These are phyloP conservation scores for Rutpela maculata DNA, from an alignment of 2,888 invertebrate species.

Conservation along the genomic window DNA sequence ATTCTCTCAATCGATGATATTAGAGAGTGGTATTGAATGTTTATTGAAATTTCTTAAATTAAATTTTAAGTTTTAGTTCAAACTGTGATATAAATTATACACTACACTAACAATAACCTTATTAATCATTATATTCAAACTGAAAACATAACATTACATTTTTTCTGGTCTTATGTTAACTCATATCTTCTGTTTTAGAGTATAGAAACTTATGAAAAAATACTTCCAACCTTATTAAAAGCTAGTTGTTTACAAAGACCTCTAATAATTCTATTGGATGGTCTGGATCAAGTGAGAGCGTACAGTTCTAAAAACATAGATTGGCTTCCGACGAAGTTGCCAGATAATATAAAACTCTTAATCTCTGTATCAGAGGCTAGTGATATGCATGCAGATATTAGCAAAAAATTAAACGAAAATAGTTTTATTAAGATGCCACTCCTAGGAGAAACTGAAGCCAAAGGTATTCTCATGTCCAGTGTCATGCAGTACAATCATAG, in stretches of 20 bases:
- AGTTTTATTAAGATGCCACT: conserved; percentile 75
- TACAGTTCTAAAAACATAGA: conserved; percentile 79
- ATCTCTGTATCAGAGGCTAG: conserved; percentile 80
- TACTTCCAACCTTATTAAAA: conserved; percentile 77
- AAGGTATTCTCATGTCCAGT: conserved; percentile 76
- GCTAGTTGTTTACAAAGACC: conserved; percentile 78
- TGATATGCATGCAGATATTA: conserved; percentile 71
- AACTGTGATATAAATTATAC: no score
- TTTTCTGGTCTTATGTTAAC: neutral
- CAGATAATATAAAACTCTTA: conserved; percentile 85
- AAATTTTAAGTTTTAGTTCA: no score
- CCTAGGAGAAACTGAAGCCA: conserved; percentile 75
- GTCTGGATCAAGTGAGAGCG: conserved; percentile 80
- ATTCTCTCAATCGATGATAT: no score
- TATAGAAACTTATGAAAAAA: conserved; percentile 81
- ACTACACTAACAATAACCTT: no score
- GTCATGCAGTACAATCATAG: conserved; percentile 79
- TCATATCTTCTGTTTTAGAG: conserved; percentile 76
- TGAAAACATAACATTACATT: no score
- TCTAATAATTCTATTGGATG: conserved; percentile 85
- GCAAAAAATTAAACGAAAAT: conserved; percentile 65
- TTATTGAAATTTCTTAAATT: no score
- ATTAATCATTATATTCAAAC: no score
- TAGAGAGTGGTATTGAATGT: no score
- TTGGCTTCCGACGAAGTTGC: conserved; percentile 87